Percentiles rank a stretch among this genome's conserved stretches.
phyloP scores from a whole-genome alignment of 2,797 vertebrate genomes.

The Acridotheres tristis region DNA sequence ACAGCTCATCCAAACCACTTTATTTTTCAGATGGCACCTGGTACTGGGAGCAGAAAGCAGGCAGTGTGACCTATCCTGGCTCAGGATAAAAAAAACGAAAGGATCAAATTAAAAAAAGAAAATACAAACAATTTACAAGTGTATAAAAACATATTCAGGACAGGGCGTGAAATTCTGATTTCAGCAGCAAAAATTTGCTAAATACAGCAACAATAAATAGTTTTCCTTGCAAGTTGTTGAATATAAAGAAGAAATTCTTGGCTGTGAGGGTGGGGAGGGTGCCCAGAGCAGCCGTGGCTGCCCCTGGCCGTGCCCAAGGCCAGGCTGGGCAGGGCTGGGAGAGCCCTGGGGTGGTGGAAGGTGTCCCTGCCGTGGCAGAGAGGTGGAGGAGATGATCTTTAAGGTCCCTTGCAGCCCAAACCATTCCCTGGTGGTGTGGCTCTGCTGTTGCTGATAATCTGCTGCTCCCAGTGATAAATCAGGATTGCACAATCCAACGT shows the following conservation, averaged over 20 bases:
- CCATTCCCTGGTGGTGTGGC: not conserved
- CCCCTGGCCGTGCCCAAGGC: accelerated
- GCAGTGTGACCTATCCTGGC: not conserved
- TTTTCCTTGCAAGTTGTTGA: not conserved
- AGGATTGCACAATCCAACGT: not conserved
- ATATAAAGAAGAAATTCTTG: not conserved
- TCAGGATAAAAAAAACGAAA: not conserved
- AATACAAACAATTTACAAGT: not conserved
- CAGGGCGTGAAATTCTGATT: not conserved
- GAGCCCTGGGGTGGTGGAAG: accelerated
- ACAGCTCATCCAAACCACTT: not conserved
- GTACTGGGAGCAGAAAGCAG: not conserved
- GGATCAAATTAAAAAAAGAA: not conserved
- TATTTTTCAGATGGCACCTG: slow-evolving; percentile 18
- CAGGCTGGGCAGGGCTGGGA: accelerated
- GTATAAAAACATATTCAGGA: not conserved
- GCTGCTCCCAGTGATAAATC: not conserved
- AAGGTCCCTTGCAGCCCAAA: not conserved
- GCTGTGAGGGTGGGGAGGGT: accelerated
- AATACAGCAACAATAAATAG: not conserved
- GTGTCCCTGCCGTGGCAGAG: not conserved
- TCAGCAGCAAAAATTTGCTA: not conserved
- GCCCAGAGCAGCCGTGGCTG: not conserved
- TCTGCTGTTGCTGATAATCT: not conserved
- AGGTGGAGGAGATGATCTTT: not conserved